Evolutionary conservation across 2,888 invertebrate species (phyloP).

Genomic region (Agonopterix alstromeriana): DNA sequence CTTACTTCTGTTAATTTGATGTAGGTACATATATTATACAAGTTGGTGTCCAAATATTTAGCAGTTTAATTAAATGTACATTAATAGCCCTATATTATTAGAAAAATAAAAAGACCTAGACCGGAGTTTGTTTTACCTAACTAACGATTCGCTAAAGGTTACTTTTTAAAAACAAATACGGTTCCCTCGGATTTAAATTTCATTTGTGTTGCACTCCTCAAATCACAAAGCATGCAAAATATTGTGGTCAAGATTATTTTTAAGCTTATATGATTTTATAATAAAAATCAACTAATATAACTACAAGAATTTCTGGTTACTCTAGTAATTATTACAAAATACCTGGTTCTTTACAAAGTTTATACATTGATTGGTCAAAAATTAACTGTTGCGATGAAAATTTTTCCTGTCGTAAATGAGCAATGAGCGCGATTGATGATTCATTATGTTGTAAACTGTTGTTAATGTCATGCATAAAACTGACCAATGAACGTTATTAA

Average conservation of each 20-base stretch:
- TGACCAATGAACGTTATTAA: conserved; percentile 30
- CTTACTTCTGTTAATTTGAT: conserved; percentile 46
- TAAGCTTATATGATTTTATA: conserved; percentile 39
- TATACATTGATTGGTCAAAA: conserved; percentile 49
- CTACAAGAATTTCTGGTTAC: conserved; percentile 42
- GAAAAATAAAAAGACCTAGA: conserved; percentile 51
- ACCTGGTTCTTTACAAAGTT: conserved; percentile 48
- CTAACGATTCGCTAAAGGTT: conserved; percentile 39
- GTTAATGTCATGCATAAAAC: conserved; percentile 24
- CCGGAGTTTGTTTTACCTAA: conserved; percentile 44
- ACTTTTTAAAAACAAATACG: conserved; percentile 21
- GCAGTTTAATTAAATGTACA: conserved; percentile 20
- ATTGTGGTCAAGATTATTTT: conserved; percentile 26
- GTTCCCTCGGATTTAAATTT: conserved; percentile 19
- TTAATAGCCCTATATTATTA: conserved; percentile 34
- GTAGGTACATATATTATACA: conserved; percentile 22
- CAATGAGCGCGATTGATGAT: conserved; percentile 2
- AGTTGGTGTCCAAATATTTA: conserved; percentile 20
- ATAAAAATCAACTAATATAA: conserved; percentile 41
- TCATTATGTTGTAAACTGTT: not conserved
- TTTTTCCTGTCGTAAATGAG: conserved; percentile 1
- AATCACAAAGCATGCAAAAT: conserved; percentile 21
- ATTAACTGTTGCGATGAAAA: conserved; percentile 21
- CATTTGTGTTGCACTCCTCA: conserved; percentile 18
- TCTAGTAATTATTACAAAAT: conserved; percentile 40